Base-by-base conservation (phyloP, 1,140 invertebrate species). In the Spodoptera frugiperda region DNA sequence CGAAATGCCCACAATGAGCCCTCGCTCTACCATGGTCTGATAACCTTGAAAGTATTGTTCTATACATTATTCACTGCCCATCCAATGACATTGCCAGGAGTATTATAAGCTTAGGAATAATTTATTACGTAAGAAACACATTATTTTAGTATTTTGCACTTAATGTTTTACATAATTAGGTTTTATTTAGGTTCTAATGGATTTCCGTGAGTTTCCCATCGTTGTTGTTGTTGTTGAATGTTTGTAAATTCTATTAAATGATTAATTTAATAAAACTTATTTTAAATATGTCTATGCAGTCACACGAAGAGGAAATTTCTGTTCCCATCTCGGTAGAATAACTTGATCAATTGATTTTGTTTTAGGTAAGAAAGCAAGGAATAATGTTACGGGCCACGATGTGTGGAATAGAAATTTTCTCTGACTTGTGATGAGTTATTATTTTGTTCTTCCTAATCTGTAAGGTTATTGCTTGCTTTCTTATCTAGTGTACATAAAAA, bases 361-460 rank as follows among this genome's bases (percentile, higher is more conserved):
- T 77, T 82, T 51, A 77, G 78, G 84, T 94, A 87, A 87, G 92
- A 92, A 94, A 94, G 92, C 92, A 94, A 93, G 90, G 68, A 89
- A 90, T 91, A 86, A 79, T 55, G 51, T 70, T 12, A 21, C 17
- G 68, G 75, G 57, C 82, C 86, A 88, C 79, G 67, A 71, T 80
- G 63, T 72, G 89, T 92, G 93, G 94, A 94, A 94, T 94, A 92
- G 93, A 94, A 94, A 91, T 94, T 94, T 94, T 94, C 93, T 92
- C 90, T 85, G 79, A 81, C 80, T 78, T 85, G 89, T 94, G 91
- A 89, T 90, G 82, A 76, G 84, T 90, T 93, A 89, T 87, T 87
- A 84, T 89, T 85, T 79, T 81, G 21, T 71, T 21, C 57, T 76
- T 81, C 68, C 73, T 81, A 75, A 85, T 78, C 65, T 81, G 12